phyloP scores from a whole-genome alignment of 2,888 invertebrate genomes.

The Microctonus brassicae region DNA sequence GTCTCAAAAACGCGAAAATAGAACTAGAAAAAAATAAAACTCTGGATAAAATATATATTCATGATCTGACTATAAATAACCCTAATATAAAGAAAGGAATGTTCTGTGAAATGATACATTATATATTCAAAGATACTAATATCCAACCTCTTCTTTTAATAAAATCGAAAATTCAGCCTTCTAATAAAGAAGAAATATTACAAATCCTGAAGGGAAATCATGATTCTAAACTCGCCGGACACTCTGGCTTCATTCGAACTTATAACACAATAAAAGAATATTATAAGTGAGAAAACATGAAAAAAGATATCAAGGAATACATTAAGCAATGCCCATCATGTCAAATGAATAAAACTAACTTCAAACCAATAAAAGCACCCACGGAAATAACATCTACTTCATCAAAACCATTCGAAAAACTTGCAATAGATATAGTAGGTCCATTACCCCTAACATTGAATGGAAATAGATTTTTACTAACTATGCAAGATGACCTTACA shows the following conservation, averaged over 20 bases:
- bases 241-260: slow-evolving; percentile 38
- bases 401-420: slow-evolving; percentile 37
- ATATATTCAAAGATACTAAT: too few species aligned
- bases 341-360: slow-evolving; percentile 28
- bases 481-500: slow-evolving; percentile 27
- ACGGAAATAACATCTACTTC: slow-evolving; percentile 38
- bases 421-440: slow-evolving; percentile 46
- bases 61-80: too few species aligned
- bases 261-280: slow-evolving; percentile 34
- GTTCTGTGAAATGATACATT: too few species aligned
- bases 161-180: neutral
- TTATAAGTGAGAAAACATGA: slow-evolving; percentile 48
- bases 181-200: slow-evolving; percentile 9
- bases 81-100: too few species aligned
- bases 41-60: too few species aligned
- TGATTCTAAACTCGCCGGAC: slow-evolving; percentile 30
- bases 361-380: slow-evolving; percentile 21
- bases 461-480: slow-evolving; percentile 41
- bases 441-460: slow-evolving; percentile 33
- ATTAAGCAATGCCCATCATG: slow-evolving; percentile 28
- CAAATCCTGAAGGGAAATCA: slow-evolving; percentile 33
- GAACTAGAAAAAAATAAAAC: too few species aligned
- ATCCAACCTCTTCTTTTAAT: too few species aligned
- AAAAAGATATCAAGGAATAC: slow-evolving; percentile 23
- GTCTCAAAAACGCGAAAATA: too few species aligned